Evolutionary conservation across 2,888 invertebrate species (phyloP).

Genomic region (Synergus gifuensis): DNA sequence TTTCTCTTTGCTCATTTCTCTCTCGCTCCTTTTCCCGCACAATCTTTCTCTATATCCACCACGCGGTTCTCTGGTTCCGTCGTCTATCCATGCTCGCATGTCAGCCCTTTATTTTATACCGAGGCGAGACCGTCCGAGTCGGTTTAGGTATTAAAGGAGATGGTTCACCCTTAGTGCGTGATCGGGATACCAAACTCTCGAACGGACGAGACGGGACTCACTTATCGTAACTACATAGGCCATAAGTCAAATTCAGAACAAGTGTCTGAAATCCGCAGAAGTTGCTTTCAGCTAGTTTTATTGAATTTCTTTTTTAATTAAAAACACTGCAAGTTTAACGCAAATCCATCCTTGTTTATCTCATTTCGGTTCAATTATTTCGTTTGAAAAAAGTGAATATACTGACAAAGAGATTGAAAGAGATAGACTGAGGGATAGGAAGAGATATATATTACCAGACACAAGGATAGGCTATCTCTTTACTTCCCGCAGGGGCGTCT

Average conservation of each 20-base stretch:
- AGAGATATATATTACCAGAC: no score
- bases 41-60: slow-evolving; percentile 48
- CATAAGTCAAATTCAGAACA: slow-evolving; percentile 53
- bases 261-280: neutral
- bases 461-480: no score
- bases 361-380: no score
- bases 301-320: no score
- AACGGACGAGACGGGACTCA: slow-evolving; percentile 67
- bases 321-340: no score
- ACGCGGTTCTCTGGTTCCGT: slow-evolving; percentile 52
- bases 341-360: no score
- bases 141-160: slow-evolving; percentile 75
- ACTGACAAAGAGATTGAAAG: no score
- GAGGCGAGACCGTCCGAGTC: slow-evolving; percentile 73
- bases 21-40: slow-evolving; percentile 38
- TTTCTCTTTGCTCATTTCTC: slow-evolving; percentile 44
- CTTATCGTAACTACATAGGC: slow-evolving; percentile 62
- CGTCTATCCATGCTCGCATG: slow-evolving; percentile 65
- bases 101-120: slow-evolving; percentile 75
- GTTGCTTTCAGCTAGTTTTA: no score
- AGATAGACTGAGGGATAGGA: no score
- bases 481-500: no score
- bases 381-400: no score
- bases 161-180: slow-evolving; percentile 73
- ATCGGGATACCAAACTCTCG: slow-evolving; percentile 73